These are phyloP conservation scores for Rattus rattus DNA, from an alignment of 2,113 vertebrate species.

Conservation along the genomic window DNA sequence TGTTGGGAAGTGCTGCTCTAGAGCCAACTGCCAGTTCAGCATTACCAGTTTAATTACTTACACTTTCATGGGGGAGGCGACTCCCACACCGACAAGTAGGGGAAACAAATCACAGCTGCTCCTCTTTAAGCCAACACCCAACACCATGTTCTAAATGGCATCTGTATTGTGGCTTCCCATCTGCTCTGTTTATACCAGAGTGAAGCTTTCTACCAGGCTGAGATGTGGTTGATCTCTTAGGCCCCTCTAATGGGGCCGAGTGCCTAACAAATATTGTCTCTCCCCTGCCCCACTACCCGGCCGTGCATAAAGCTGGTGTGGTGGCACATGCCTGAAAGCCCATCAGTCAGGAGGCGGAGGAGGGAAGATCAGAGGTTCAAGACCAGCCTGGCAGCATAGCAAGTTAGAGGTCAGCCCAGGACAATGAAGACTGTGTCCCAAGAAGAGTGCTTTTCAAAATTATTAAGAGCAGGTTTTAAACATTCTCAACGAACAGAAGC, in stretches of 20 bases:
- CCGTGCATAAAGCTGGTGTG: background rate
- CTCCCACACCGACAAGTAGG: background rate
- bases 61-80: background rate
- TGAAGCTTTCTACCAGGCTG: background rate
- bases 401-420: background rate
- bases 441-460: background rate
- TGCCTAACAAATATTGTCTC: background rate
- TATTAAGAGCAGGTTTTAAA: background rate
- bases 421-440: background rate
- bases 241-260: background rate
- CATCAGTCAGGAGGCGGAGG: background rate
- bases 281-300: background rate
- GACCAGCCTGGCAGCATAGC: background rate
- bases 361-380: background rate
- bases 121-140: background rate
- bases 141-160: background rate
- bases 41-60: background rate
- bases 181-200: background rate
- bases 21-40: background rate
- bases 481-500: background rate
- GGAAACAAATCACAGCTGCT: conserved; percentile 37
- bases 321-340: background rate
- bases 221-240: background rate
- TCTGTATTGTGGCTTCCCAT: background rate
- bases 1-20: background rate